Base-by-base conservation (phyloP, 2,888 invertebrate species). In the Metopia argyrocephala region DNA sequence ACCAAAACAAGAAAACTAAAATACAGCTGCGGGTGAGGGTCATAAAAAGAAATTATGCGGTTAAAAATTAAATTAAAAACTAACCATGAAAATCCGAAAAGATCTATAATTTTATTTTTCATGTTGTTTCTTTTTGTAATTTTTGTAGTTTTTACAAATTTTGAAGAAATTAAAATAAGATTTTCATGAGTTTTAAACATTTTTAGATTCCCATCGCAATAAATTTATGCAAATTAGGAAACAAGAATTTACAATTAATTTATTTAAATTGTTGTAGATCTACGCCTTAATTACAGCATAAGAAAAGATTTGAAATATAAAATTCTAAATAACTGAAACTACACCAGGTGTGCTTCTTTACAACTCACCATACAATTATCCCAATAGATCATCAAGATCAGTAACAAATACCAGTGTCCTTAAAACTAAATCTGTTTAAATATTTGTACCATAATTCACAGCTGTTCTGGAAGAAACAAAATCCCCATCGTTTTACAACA, bases 261-360 rank as follows among this genome's bases (percentile, higher is more conserved):
- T 73, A 64, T 65, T 70, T 78, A 78, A 75, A 57, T 74, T 73
- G 62, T 68, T 73, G 62, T 68, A 73, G 64, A 23, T 65, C 71
- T 52, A 38, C 20, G 52, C 5, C 27, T 50, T 27, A 56, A 56
- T 25, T n/a, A n/a, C n/a, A n/a, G n/a, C n/a, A n/a, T n/a, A n/a
- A n/a, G n/a, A n/a, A n/a, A n/a, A n/a, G 15, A n/a, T 20, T 56
- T 20, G 20, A 68, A 56, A 20, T 45, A 54, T 12, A 62, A 38
- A 45, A 25, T 62, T 9, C 2, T 38, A 38, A 3, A 15, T 1
- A 38, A n/a, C n/a, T n/a, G n/a, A n/a, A n/a, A n/a, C n/a, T n/a
- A n/a, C n/a, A n/a, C n/a, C n/a, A n/a, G n/a, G n/a, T n/a, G n/a
- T n/a, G n/a, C n/a, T n/a, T n/a, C n/a, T n/a, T n/a, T n/a, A n/a